Conservation (phyloP, 2,113 vertebrate genomes). For the Nothobranchius furzeri region DNA sequence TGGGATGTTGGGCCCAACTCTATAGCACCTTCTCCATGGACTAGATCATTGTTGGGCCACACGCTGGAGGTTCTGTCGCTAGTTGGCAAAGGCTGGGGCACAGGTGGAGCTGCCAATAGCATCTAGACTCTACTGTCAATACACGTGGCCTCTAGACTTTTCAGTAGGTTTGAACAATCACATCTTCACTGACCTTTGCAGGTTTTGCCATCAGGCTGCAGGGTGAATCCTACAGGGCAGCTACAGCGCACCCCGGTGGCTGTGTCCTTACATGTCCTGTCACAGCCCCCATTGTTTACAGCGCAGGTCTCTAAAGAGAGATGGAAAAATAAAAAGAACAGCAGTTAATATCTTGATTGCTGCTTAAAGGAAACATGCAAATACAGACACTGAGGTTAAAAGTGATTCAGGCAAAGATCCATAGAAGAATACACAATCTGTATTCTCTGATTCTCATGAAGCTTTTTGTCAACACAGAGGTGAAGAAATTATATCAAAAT, state of each 20-base stretch:
- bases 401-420: constrained; percentile 51
- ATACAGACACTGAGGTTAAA: constrained; percentile 7
- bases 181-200: constrained; percentile 91
- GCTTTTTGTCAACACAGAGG: constrained; percentile 55
- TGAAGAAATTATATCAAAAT: constrained; percentile 16
- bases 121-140: not conserved
- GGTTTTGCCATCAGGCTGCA: constrained; percentile 96
- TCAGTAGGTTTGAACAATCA: not conserved
- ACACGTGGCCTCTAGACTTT: not conserved
- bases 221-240: constrained; percentile 95
- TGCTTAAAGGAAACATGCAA: constrained; percentile 1
- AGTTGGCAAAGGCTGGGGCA: not conserved
- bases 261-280: constrained; percentile 96
- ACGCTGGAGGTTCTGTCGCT: too few relatives aligned
- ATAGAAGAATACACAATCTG: constrained; percentile 40
- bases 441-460: constrained; percentile 33
- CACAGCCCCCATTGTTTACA: constrained; percentile 96
- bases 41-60: not conserved
- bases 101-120: constrained; percentile 19
- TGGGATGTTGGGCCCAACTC: constrained; percentile 32
- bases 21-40: constrained; percentile 20
- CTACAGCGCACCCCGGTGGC: constrained; percentile 97
- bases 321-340: constrained; percentile 21
- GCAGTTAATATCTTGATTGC: constrained; percentile 20
- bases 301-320: constrained; percentile 91